phyloP scores from a whole-genome alignment of 2,797 vertebrate genomes.

The Sphenodon punctatus region DNA sequence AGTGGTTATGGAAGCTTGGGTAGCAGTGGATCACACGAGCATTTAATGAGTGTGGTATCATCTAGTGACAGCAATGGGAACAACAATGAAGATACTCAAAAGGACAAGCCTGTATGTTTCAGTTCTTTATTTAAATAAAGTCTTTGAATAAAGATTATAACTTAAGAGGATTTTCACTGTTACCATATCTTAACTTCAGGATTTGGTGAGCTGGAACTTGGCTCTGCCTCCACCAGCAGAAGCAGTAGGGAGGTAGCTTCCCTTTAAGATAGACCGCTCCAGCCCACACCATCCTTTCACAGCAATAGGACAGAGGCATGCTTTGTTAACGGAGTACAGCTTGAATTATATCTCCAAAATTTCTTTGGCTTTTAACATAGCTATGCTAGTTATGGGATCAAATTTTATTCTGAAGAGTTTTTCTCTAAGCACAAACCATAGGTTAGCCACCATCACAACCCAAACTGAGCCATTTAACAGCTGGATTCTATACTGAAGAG shows the following conservation, averaged over 20 bases:
- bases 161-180: background rate
- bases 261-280: too few species aligned
- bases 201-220: background rate
- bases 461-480: too few species aligned
- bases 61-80: conserved; percentile 89
- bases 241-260: background rate
- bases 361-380: too few species aligned
- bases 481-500: too few species aligned
- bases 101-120: conserved; percentile 82
- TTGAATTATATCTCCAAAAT: too few species aligned
- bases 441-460: too few species aligned
- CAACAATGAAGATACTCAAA: conserved; percentile 76
- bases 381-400: too few species aligned
- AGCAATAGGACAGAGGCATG: too few species aligned
- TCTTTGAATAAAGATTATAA: background rate
- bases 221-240: background rate
- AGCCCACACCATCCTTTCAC: too few species aligned
- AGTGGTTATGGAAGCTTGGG: conserved; percentile 90
- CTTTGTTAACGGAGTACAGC: too few species aligned
- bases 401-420: too few species aligned
- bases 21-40: conserved; percentile 88
- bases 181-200: background rate
- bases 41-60: conserved; percentile 85
- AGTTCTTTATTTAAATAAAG: background rate
- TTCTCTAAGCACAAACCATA: too few species aligned